A percentile compares a stretch with the other conserved stretches of the same genome.
These are phyloP conservation scores for Callospermophilus lateralis DNA, from an alignment of 2,113 vertebrate genomes.

Conservation along the genomic window DNA sequence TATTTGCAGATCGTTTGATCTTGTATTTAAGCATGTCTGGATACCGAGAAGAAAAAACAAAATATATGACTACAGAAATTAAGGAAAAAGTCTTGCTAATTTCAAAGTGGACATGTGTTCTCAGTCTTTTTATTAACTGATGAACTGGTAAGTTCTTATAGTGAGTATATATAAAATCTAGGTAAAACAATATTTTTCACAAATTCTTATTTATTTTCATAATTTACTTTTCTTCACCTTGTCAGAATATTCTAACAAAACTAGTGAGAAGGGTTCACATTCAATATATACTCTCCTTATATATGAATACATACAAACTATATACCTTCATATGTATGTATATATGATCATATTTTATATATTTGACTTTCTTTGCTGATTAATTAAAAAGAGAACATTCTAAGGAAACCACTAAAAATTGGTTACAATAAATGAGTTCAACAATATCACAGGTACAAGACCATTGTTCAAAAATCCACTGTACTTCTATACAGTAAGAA, in stretches of 20 bases:
- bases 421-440: background rate
- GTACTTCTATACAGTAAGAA: background rate
- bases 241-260: constrained; percentile 15
- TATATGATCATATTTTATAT: background rate
- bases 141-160: background rate
- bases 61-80: constrained; percentile 6
- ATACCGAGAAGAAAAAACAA: background rate
- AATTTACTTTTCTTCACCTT: constrained; percentile 34
- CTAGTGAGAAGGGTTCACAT: background rate
- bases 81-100: constrained; percentile 19
- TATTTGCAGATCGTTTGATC: background rate
- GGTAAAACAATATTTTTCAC: background rate
- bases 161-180: background rate
- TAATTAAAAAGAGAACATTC: background rate
- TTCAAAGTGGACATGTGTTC: background rate
- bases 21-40: background rate
- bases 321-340: background rate
- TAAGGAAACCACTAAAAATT: background rate
- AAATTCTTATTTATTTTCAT: constrained; percentile 41
- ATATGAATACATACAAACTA: background rate
- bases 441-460: background rate
- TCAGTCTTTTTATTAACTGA: background rate
- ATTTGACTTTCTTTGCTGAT: constrained; percentile 6
- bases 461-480: background rate
- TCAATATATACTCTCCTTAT: background rate